Conservation (phyloP, 2,888 invertebrate species). For the Julus scanicus region DNA sequence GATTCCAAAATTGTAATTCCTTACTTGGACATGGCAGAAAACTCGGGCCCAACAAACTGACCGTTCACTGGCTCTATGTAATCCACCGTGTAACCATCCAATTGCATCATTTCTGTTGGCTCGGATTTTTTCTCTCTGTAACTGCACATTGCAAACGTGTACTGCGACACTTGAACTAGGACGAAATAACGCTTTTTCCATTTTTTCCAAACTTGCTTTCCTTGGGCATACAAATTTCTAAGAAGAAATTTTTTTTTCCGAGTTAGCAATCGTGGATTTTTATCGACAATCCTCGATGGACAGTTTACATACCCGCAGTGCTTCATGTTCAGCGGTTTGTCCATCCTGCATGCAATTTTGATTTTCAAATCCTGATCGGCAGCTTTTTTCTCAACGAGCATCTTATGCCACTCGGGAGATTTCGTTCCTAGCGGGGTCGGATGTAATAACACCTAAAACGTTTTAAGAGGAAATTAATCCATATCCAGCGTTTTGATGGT, state of each 20-base stretch:
- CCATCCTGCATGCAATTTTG: slow-evolving; percentile 97
- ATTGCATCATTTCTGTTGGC: slow-evolving; percentile 99
- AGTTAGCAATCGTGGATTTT: neutral
- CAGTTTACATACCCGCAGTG: slow-evolving; percentile 83
- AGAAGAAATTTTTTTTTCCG: neutral
- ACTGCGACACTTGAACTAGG: slow-evolving; percentile 98
- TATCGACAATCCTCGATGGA: neutral
- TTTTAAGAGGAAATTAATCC: neutral
- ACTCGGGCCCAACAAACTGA: slow-evolving; percentile 64
- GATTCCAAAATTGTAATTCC: slow-evolving; percentile 23
- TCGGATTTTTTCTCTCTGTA: slow-evolving; percentile 99
- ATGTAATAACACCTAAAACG: slow-evolving; percentile 75
- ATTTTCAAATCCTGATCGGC: slow-evolving; percentile 96
- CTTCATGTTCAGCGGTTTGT: slow-evolving; percentile 99
- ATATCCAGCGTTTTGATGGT: neutral
- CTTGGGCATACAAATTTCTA: slow-evolving; percentile 88
- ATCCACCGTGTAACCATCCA: slow-evolving; percentile 99
- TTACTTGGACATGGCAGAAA: slow-evolving; percentile 47
- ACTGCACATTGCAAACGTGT: slow-evolving; percentile 99
- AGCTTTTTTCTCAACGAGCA: slow-evolving; percentile 93
- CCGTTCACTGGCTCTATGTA: slow-evolving; percentile 97
- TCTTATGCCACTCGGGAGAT: slow-evolving; percentile 98
- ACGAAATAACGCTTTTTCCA: slow-evolving; percentile 99
- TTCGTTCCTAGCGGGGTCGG: slow-evolving; percentile 89
- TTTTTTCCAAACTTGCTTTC: slow-evolving; percentile 98